Percentiles rank a stretch among this genome's conserved stretches.
These are phyloP conservation scores for Petroica traversi DNA, from an alignment of 2,113 vertebrate genomes.

Conservation along the genomic window DNA sequence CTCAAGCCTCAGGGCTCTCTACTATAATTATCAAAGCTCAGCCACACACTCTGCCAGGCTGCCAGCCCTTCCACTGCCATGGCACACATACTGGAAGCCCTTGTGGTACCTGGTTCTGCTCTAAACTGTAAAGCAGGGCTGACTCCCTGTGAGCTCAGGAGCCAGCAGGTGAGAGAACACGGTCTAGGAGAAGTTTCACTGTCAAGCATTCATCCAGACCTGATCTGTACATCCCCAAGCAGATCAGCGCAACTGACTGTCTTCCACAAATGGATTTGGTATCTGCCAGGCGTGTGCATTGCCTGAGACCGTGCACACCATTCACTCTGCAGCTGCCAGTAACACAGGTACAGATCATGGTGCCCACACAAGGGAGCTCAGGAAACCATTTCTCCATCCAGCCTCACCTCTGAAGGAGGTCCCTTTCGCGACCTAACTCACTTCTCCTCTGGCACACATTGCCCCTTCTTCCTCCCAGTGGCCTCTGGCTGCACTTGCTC, in stretches of 20 bases:
- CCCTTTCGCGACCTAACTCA: accelerated
- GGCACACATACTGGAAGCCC: background rate
- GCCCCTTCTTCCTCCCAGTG: background rate
- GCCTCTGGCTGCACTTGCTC: background rate
- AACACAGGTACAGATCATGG: background rate
- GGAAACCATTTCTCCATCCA: background rate
- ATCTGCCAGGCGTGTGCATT: background rate
- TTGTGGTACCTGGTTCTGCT: background rate
- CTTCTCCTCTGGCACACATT: background rate
- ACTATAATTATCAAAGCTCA: background rate
- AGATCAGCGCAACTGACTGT: background rate
- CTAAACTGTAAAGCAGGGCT: background rate
- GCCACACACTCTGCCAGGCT: background rate
- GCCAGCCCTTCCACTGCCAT: background rate
- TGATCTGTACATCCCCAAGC: background rate
- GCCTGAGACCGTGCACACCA: accelerated
- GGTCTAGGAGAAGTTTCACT: background rate
- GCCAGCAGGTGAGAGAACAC: background rate
- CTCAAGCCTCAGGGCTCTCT: background rate
- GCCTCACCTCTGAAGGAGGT: background rate
- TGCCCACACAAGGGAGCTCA: background rate
- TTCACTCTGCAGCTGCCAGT: background rate
- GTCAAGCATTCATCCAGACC: background rate
- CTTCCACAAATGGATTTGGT: background rate
- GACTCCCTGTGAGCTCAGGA: background rate